Base-by-base conservation (phyloP, 2,113 vertebrate genomes). In the Protomyctophum bolini region DNA sequence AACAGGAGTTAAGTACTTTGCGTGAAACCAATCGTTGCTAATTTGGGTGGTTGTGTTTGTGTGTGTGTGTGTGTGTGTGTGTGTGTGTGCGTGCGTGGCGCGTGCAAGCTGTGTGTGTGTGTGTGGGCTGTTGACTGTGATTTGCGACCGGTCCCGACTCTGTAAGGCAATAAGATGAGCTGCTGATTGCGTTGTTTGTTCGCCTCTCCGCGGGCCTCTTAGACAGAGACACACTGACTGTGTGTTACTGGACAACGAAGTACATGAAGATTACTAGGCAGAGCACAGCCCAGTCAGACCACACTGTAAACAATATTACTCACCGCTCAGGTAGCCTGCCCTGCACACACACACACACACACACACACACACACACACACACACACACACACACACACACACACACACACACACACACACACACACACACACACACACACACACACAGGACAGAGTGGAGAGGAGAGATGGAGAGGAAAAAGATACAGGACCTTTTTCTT, bases 181-280 rank as follows among this genome's bases (percentile, higher is more conserved):
- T 51, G 21, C 77, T 87, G 86, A 92, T 89, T 88, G 83, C 84
- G 79, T 83, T 74, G 85, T 80, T 81, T 79, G 81, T 85, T 87
- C 67, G 14, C 72, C 77, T 91, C 87, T 91, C 85, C 48, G 6
- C 46, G 75, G 86, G 83, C 80, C 69, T 79, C 79, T 86, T 67
- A 63, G 50, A 87, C 56, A 80, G 87, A 82, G 80, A 87, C 75
- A 82, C 74, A 77, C 70, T 41, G 33, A 33, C 33, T 41, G 33
- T 77, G 87, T 71, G 81, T 86, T 83, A 81, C 81, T 83, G 89
- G 79, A 91, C 83, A 83, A 64, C 81, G 83, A 71, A 90, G 81
- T 87, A 85, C 81, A 79, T 84, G 77, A 83, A 86, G 87, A 91
- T 90, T 87, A 86, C 81, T 61, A 71, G 80, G 78, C 79, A 21